Conservation (phyloP, 1,140 invertebrate genomes). For the Steinernema khuongi region DNA sequence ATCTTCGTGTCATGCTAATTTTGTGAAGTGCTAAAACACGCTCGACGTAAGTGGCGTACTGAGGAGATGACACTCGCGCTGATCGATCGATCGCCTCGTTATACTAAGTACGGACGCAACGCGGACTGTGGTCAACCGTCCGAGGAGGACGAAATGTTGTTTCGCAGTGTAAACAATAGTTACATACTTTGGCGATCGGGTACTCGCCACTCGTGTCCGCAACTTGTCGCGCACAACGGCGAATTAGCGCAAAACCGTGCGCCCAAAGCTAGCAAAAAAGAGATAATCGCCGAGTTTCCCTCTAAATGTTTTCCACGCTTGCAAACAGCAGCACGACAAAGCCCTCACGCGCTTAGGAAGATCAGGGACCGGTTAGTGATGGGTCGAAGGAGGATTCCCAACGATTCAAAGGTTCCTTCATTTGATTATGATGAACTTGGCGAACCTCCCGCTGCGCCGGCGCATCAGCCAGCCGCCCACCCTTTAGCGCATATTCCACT, state of each 20-base stretch:
- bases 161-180: constrained; percentile 5
- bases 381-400: too few species aligned
- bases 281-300: not conserved
- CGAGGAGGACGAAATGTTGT: not conserved
- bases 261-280: not conserved
- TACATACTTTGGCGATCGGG: not conserved
- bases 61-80: not conserved
- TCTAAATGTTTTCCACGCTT: not conserved
- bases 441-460: not conserved
- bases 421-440: not conserved
- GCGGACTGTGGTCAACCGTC: not conserved
- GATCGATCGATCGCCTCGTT: not conserved
- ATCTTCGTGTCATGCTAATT: constrained; percentile 5
- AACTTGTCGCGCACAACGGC: not conserved
- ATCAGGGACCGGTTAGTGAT: not conserved
- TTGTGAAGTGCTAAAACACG: not conserved
- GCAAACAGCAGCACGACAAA: not conserved
- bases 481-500: not conserved
- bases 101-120: not conserved
- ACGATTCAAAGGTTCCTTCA: not conserved
- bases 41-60: not conserved
- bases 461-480: not conserved
- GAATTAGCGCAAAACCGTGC: constrained; percentile 3
- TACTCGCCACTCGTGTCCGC: not conserved
- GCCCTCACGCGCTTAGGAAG: not conserved